phyloP scores from a whole-genome alignment of 2,797 vertebrate genomes.

The Falco berigora region DNA sequence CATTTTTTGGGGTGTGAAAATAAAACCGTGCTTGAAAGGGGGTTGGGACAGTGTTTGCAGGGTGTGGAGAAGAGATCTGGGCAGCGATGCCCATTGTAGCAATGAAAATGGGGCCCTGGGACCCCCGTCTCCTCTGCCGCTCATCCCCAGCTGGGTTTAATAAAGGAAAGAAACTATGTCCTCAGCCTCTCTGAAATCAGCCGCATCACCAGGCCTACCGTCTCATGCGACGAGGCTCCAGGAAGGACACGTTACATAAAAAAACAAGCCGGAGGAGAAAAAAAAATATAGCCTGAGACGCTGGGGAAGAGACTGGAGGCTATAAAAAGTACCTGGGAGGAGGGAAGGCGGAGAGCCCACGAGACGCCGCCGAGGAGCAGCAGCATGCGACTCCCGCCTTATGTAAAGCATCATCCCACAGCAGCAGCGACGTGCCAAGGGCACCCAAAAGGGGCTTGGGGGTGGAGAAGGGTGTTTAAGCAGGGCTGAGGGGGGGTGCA shows the following conservation, averaged over 20 bases:
- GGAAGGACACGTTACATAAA: constrained; percentile 23
- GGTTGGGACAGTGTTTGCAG: fast-evolving
- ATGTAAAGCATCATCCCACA: constrained; percentile 22
- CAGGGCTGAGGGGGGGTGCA: neutral
- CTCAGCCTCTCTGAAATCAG: neutral
- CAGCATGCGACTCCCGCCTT: constrained; percentile 2
- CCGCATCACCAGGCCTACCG: neutral
- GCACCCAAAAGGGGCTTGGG: neutral
- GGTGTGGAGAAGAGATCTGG: neutral
- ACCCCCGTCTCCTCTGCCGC: neutral
- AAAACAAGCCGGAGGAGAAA: neutral
- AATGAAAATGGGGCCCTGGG: neutral
- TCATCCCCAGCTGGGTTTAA: neutral
- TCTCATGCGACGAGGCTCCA: neutral
- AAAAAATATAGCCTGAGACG: neutral
- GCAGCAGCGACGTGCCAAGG: neutral
- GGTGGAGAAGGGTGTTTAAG: neutral
- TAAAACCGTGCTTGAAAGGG: neutral
- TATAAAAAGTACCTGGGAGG: constrained; percentile 49
- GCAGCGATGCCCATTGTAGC: fast-evolving
- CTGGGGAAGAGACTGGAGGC: neutral
- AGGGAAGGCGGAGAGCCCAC: constrained; percentile 20
- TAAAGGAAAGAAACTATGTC: fast-evolving
- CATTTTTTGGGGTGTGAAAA: neutral
- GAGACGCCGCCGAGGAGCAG: neutral